phyloP scores from a whole-genome alignment of 1,140 invertebrate genomes.

The Coelopa frigida region DNA sequence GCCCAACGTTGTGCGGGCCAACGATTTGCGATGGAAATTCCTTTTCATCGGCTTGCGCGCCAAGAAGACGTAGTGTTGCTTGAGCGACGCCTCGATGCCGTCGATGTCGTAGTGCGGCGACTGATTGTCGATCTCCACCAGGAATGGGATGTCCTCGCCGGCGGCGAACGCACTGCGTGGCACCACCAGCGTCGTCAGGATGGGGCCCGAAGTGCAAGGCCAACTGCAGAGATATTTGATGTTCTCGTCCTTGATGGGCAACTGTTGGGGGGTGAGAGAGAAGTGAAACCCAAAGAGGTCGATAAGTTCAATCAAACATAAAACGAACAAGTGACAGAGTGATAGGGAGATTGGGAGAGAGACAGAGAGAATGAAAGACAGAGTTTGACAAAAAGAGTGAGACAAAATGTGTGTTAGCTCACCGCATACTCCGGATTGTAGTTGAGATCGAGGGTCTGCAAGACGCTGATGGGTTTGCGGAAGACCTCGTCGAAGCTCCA shows the following conservation, averaged over 20 bases:
- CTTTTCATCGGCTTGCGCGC: constrained; percentile 36
- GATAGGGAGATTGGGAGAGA: too few relatives aligned
- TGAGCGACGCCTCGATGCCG: constrained; percentile 32
- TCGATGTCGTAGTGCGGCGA: constrained; percentile 38
- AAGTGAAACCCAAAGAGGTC: too few relatives aligned
- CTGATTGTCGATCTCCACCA: constrained; percentile 37
- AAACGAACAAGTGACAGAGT: background rate
- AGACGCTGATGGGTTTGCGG: constrained; percentile 63
- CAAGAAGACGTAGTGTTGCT: constrained; percentile 38
- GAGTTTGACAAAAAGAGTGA: background rate
- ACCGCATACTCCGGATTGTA: constrained; percentile 44
- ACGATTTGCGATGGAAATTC: constrained; percentile 35
- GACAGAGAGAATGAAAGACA: background rate
- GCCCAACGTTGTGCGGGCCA: constrained; percentile 26
- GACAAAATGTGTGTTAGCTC: constrained; percentile 12
- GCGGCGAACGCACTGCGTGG: constrained; percentile 36
- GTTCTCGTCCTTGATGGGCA: constrained; percentile 36
- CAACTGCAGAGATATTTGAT: constrained; percentile 41
- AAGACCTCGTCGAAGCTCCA: constrained; percentile 69
- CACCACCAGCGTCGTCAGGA: constrained; percentile 26
- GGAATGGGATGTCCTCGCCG: constrained; percentile 32
- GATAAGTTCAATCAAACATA: background rate
- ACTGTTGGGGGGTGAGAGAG: constrained; percentile 14
- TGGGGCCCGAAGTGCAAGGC: constrained; percentile 38
- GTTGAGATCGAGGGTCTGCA: constrained; percentile 66